Percentiles rank a stretch among this genome's conserved stretches.
Conservation (phyloP, 2,797 vertebrate species). For the Etheostoma perlongum region DNA sequence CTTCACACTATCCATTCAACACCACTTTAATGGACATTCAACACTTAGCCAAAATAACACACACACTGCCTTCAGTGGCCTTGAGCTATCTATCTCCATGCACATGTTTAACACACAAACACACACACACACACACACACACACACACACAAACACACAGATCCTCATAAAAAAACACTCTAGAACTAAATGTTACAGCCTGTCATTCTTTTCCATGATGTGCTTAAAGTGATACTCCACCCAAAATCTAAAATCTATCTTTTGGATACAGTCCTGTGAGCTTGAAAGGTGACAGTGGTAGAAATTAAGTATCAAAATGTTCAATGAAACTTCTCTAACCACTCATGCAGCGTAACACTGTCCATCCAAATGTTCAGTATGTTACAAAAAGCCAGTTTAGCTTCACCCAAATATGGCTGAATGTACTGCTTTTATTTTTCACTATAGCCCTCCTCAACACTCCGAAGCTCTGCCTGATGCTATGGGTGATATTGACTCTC, state of each 20-base stretch:
- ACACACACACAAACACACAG: conserved; percentile 18
- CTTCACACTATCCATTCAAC: conserved; percentile 35
- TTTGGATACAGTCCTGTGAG: background rate
- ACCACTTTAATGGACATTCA: conserved; percentile 22
- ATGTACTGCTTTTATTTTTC: conserved; percentile 7
- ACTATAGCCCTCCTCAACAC: background rate
- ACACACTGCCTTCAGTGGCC: conserved; percentile 14
- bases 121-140: conserved; percentile 11
- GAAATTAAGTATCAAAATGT: background rate
- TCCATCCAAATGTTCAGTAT: background rate
- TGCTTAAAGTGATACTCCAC: background rate
- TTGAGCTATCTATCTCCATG: conserved; percentile 6
- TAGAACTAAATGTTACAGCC: background rate
- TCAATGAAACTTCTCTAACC: conserved; percentile 13
- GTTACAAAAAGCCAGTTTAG: background rate
- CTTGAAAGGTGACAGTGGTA: background rate
- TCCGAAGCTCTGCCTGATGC: conserved; percentile 13
- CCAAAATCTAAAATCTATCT: background rate
- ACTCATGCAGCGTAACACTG: background rate
- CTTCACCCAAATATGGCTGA: conserved; percentile 1
- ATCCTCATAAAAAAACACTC: background rate
- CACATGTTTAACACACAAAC: conserved; percentile 8
- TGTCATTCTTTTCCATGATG: background rate
- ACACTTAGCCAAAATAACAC: conserved; percentile 27
- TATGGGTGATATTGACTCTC: conserved; percentile 23